Percentiles rank a stretch among this genome's conserved stretches.
These are phyloP conservation scores for Crocallis elinguaria DNA, from an alignment of 2,888 invertebrate species.

Conservation along the genomic window DNA sequence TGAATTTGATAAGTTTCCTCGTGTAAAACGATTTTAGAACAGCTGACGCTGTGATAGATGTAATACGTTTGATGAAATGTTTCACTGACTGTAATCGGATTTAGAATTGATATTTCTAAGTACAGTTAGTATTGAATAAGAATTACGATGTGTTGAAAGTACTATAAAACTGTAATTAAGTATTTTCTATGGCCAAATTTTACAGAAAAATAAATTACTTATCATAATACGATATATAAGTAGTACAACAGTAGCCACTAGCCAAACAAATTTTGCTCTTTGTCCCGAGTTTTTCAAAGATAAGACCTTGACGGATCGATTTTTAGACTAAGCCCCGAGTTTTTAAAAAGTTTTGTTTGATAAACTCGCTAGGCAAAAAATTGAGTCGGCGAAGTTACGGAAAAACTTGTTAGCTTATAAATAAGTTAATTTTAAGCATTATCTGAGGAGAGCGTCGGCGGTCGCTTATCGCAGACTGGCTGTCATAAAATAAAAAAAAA, in stretches of 20 bases:
- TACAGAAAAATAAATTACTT: too few relatives aligned
- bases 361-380: background rate
- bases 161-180: too few relatives aligned
- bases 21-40: slow-evolving; percentile 22
- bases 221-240: too few relatives aligned
- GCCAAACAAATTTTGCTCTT: too few relatives aligned
- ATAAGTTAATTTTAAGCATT: slow-evolving; percentile 26
- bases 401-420: slow-evolving; percentile 21
- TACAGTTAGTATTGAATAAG: too few relatives aligned
- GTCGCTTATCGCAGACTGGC: slow-evolving; percentile 25
- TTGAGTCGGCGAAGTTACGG: slow-evolving; percentile 9
- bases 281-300: too few relatives aligned
- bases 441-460: slow-evolving; percentile 19
- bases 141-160: too few relatives aligned
- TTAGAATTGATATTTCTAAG: background rate
- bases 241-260: too few relatives aligned
- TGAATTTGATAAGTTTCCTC: slow-evolving; percentile 32
- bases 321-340: too few relatives aligned
- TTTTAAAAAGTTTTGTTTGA: background rate
- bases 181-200: too few relatives aligned
- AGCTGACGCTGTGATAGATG: slow-evolving; percentile 4
- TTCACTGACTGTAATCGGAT: background rate
- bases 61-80: background rate
- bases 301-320: too few relatives aligned
- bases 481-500: slow-evolving; percentile 27